These are phyloP conservation scores for Chironomus tentans DNA, from an alignment of 2,888 invertebrate species.

Conservation along the genomic window DNA sequence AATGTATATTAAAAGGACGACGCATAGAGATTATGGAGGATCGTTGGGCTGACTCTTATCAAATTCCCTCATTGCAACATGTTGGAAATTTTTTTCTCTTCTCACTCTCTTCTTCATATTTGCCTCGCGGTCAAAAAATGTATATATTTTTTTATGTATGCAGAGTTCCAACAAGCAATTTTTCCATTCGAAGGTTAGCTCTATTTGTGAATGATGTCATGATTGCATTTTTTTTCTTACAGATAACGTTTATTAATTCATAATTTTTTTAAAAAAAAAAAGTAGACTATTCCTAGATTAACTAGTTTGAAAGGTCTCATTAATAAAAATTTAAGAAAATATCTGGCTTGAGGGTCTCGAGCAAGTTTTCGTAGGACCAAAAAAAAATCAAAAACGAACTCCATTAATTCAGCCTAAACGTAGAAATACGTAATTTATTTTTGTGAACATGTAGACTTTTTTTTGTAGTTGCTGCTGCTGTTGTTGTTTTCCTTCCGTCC, in stretches of 20 bases:
- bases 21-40: not conserved
- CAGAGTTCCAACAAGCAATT: not conserved
- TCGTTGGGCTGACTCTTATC: not conserved
- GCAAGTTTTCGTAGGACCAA: no score
- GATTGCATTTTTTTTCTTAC: no score
- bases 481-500: not conserved
- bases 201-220: no score
- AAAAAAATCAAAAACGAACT: no score
- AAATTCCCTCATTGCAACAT: not conserved
- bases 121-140: conserved; percentile 8
- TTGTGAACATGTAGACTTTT: not conserved
- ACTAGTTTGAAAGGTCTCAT: no score
- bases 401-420: not conserved
- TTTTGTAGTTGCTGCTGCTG: not conserved
- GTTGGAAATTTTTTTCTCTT: not conserved
- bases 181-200: no score
- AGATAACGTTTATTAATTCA: no score
- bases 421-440: not conserved
- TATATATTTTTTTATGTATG: not conserved
- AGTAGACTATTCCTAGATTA: no score
- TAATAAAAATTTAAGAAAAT: no score
- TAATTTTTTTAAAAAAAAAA: no score
- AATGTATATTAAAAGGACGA: not conserved
- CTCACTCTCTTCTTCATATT: not conserved
- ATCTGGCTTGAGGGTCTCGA: no score